Evolutionary conservation across 2,888 invertebrate species (phyloP).

Genomic region (Actias luna): DNA sequence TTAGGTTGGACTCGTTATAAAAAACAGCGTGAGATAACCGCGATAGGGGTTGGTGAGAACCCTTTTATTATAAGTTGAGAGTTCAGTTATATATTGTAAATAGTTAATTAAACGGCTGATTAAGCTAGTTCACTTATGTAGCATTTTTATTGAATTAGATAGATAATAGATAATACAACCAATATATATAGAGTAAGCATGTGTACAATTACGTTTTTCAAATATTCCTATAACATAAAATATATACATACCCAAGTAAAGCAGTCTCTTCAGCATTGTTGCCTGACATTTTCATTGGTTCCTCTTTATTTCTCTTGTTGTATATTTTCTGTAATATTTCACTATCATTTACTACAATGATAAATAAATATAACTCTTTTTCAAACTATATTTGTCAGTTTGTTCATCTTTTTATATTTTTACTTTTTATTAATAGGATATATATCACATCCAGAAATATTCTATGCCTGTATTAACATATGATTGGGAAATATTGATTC

Average conservation of each 20-base stretch:
- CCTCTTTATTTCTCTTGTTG: neutral
- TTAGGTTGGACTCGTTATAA: too few relatives aligned
- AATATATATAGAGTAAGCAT: neutral
- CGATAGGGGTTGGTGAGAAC: too few relatives aligned
- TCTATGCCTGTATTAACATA: neutral
- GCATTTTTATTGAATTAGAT: too few relatives aligned
- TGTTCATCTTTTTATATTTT: neutral
- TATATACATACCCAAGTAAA: neutral
- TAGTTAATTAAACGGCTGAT: too few relatives aligned
- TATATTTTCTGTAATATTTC: neutral
- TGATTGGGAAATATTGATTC: neutral
- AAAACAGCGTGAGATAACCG: too few relatives aligned
- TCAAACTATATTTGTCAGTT: neutral
- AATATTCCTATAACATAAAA: neutral
- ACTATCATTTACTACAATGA: neutral
- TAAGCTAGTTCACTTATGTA: too few relatives aligned
- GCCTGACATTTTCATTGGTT: neutral
- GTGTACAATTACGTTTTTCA: neutral
- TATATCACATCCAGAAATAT: neutral
- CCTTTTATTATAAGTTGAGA: too few relatives aligned
- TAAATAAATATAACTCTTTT: neutral
- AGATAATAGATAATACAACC: neutral
- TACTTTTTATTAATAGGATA: neutral
- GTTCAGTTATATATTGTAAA: too few relatives aligned
- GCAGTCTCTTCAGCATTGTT: neutral